Base-by-base conservation (phyloP, 2,113 vertebrate genomes). In the Epinephelus lanceolatus region DNA sequence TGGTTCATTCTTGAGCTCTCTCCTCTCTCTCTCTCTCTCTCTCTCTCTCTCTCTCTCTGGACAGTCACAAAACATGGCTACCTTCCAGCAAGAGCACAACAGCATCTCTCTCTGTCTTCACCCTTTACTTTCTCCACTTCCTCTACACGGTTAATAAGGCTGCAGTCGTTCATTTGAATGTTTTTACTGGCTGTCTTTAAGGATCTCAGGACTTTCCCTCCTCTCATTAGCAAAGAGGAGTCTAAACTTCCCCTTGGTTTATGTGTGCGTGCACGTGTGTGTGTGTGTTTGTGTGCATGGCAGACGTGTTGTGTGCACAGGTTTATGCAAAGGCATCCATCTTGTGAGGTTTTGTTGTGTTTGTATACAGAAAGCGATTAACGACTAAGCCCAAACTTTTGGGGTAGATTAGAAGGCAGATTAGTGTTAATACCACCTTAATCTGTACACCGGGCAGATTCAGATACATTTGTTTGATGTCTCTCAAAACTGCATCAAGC, bases 361-460 rank as follows among this genome's bases (percentile, higher is more conserved):
- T 72, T 85, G 81, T 89, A 51, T 42, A 83, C 27, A 71, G 42
- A 49, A 23, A 15, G 25, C 2, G 5, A 76, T 84, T 86, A 75
- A 66, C 1, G 0, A 55, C 65, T 82, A 76, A 90, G 3, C 71
- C 49, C 10, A 65, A 77, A 73, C 19, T 71, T 88, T 85, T 72
- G 42, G 23, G 15, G 66, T 40, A 62, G 84, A 86, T 91, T 78
- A 88, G 55, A 57, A 27, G 40, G 37, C 7, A 75, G 81, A 88
- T 86, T 81, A 73, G 63, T 12, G 27, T 83, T 82, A 81, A 86
- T 80, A 11, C 76, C 52, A 37, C 56, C 2, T 59, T 56, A 76
- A 87, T 81, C 40, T 73, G 25, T 40, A 25, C 42, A 42, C 65
- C 62, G 11, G 71, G 37, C 45, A 57, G 71, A 67, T 78, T 80